Evolutionary conservation across 2,113 vertebrate genomes (phyloP).

Genomic region (Cyphomyrus discorhynchus): DNA sequence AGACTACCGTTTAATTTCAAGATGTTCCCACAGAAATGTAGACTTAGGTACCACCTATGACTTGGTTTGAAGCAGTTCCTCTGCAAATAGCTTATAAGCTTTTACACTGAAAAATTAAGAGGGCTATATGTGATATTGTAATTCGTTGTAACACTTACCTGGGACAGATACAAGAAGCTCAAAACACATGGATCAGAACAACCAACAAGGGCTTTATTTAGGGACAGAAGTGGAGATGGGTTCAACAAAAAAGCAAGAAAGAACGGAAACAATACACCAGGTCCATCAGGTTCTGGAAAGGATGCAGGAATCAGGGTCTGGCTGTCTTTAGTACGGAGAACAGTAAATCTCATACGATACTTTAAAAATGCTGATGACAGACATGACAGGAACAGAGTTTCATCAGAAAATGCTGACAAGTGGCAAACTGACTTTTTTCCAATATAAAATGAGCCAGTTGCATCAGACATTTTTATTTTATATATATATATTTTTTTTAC

Average conservation of each 20-base stretch:
- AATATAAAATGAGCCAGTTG: background rate
- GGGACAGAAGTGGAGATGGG: background rate
- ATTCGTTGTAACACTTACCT: background rate
- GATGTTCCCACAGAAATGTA: background rate
- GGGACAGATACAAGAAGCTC: background rate
- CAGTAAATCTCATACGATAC: background rate
- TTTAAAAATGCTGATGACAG: background rate
- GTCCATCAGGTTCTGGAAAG: background rate
- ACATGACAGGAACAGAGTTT: background rate
- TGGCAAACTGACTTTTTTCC: background rate
- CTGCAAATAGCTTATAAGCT: background rate
- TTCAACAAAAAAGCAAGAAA: background rate
- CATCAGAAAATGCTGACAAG: background rate
- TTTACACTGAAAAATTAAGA: background rate
- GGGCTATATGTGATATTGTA: background rate
- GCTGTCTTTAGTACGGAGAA: background rate
- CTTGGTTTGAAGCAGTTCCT: background rate
- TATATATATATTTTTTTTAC: background rate
- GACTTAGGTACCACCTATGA: background rate
- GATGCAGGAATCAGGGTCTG: background rate
- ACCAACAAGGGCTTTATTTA: background rate
- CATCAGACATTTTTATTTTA: background rate
- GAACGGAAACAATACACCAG: background rate
- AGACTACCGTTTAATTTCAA: background rate
- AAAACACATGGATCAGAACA: background rate